These are phyloP conservation scores for Allophyes oxyacanthae DNA, from an alignment of 2,888 invertebrate genomes.

Conservation along the genomic window DNA sequence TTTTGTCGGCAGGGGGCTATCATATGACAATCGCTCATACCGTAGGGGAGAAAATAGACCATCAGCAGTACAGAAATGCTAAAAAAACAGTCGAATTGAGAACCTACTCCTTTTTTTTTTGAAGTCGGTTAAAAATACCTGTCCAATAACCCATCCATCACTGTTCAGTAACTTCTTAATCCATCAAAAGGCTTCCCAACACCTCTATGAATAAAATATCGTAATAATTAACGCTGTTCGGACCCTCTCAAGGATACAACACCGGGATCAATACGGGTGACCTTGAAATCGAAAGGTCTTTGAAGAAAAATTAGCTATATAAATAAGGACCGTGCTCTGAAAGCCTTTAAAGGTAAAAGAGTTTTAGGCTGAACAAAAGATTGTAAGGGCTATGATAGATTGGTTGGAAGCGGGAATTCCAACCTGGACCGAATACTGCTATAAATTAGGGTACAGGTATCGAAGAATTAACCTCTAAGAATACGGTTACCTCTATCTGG, in stretches of 20 bases:
- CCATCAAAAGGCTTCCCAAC: conserved; percentile 1
- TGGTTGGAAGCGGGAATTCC: conserved; percentile 5
- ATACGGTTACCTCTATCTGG: too few species aligned
- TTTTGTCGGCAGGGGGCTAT: too few species aligned
- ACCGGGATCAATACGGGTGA: conserved; percentile 58
- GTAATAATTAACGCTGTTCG: conserved; percentile 39
- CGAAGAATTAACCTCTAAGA: too few species aligned
- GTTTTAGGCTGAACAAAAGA: conserved; percentile 30
- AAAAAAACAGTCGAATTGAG: too few species aligned
- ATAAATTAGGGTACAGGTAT: too few species aligned
- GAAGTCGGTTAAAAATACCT: too few species aligned
- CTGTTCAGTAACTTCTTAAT: not conserved
- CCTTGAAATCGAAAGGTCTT: conserved; percentile 49
- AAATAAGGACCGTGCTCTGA: conserved; percentile 5
- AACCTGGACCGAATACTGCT: conserved; percentile 14
- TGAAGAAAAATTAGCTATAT: conserved; percentile 29
- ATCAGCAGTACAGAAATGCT: too few species aligned
- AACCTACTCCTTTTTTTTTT: too few species aligned
- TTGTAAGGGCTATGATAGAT: conserved; percentile 30
- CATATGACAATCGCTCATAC: too few species aligned
- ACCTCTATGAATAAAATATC: conserved; percentile 16
- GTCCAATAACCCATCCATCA: not conserved
- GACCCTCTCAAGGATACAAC: conserved; percentile 20
- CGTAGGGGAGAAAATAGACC: too few species aligned
- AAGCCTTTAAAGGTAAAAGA: conserved; percentile 5